These are phyloP conservation scores for Psittacula echo DNA, from an alignment of 2,797 vertebrate species.

Conservation along the genomic window DNA sequence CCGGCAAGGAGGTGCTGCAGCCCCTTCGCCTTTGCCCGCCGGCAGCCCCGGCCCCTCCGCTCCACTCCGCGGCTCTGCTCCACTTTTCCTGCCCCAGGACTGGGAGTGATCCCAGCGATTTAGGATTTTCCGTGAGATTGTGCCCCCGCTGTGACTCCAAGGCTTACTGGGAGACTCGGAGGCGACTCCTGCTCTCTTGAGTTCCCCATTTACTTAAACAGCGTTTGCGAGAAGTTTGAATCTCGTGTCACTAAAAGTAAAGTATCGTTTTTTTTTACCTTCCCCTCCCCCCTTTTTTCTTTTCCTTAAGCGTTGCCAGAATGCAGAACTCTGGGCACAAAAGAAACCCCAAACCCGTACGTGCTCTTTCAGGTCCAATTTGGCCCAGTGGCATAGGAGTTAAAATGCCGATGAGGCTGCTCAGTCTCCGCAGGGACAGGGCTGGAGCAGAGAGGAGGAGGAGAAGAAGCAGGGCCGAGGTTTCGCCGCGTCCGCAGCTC, in stretches of 20 bases:
- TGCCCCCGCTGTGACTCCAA: not conserved
- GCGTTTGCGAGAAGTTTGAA: not conserved
- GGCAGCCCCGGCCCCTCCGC: not conserved
- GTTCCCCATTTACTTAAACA: not conserved
- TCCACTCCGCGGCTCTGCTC: not conserved
- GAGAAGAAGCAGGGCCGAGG: constrained; percentile 49
- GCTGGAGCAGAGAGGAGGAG: constrained; percentile 24
- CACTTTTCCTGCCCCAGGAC: not conserved
- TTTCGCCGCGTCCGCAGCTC: constrained; percentile 72
- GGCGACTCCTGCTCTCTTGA: not conserved
- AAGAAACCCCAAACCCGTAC: not conserved
- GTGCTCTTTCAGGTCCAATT: not conserved
- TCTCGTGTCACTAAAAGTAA: not conserved
- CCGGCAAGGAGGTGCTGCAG: not conserved
- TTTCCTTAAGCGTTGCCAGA: not conserved
- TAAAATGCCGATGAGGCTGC: not conserved
- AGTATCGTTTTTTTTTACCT: not conserved
- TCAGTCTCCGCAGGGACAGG: constrained; percentile 5
- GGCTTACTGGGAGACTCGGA: not conserved
- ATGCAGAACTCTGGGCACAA: not conserved
- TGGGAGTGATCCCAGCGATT: not conserved
- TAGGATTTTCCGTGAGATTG: not conserved
- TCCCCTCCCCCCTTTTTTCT: not conserved
- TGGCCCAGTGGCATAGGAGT: not conserved
- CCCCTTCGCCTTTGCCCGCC: not conserved